Conservation (phyloP, 2,888 invertebrate genomes). For the Ophion ventricosus region DNA sequence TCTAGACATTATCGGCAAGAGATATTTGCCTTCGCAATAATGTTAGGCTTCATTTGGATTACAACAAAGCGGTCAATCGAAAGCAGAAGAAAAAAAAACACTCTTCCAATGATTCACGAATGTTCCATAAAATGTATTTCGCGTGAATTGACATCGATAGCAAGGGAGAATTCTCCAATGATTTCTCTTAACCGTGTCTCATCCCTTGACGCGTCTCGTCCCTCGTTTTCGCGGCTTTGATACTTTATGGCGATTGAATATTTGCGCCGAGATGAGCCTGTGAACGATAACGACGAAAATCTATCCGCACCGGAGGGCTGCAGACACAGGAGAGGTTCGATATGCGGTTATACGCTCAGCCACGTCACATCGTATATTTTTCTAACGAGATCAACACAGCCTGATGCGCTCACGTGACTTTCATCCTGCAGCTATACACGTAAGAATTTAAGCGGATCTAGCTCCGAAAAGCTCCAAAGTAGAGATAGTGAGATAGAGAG, state of each 20-base stretch:
- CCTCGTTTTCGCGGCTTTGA: constrained; percentile 29
- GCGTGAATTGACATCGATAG: not conserved
- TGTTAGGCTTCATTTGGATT: not conserved
- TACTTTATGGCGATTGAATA: constrained; percentile 63
- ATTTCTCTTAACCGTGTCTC: constrained; percentile 29
- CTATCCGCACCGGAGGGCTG: constrained; percentile 43
- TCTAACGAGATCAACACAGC: constrained; percentile 61
- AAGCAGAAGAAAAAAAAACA: too few relatives aligned
- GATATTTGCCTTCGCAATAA: constrained; percentile 3
- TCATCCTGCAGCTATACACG: constrained; percentile 50
- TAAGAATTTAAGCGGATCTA: constrained; percentile 65
- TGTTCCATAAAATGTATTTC: constrained; percentile 31
- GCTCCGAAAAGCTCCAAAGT: constrained; percentile 39
- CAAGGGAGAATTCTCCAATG: constrained; percentile 14
- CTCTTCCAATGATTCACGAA: constrained; percentile 44
- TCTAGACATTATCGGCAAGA: too few relatives aligned
- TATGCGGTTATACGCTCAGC: constrained; percentile 31
- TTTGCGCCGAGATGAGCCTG: constrained; percentile 58
- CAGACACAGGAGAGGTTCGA: constrained; percentile 11
- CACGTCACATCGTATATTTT: constrained; percentile 59
- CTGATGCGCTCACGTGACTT: constrained; percentile 43
- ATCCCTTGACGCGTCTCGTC: constrained; percentile 31
- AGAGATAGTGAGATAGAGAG: constrained; percentile 17
- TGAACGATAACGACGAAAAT: constrained; percentile 64
- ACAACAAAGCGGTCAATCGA: constrained; percentile 13